A percentile compares a stretch with the other conserved stretches of the same genome.
These are phyloP conservation scores for Drosophila picticornis DNA, from an alignment of 2,888 invertebrate species.

Conservation along the genomic window DNA sequence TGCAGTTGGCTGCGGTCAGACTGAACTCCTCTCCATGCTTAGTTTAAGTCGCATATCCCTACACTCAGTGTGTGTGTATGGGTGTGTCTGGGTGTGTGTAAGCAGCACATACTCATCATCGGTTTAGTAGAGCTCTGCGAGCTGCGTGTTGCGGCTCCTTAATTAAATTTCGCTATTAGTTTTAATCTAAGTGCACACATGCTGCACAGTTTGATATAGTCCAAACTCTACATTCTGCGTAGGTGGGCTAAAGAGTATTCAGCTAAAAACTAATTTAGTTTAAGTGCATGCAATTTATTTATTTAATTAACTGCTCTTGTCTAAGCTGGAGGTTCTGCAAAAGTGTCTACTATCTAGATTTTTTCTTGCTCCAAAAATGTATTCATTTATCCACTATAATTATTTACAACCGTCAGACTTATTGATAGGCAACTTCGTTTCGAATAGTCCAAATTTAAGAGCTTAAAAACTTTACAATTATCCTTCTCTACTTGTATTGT, in stretches of 20 bases:
- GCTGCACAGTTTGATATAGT: slow-evolving; percentile 16
- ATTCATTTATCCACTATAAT: background rate
- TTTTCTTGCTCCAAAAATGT: background rate
- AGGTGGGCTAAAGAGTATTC: background rate
- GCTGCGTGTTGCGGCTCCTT: slow-evolving; percentile 54
- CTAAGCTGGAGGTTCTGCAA: background rate
- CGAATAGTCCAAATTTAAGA: background rate
- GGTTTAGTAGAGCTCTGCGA: slow-evolving; percentile 34
- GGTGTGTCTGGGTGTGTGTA: slow-evolving; percentile 6
- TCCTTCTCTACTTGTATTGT: background rate
- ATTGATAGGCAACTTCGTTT: background rate
- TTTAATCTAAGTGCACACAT: slow-evolving; percentile 59
- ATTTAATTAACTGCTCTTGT: background rate
- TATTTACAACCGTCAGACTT: background rate
- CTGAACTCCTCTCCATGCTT: slow-evolving; percentile 21
- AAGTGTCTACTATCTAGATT: background rate
- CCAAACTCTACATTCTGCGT: too few species aligned
- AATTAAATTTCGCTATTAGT: slow-evolving; percentile 75
- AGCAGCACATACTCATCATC: slow-evolving; percentile 49
- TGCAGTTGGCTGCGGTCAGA: slow-evolving; percentile 72
- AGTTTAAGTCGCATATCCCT: slow-evolving; percentile 24
- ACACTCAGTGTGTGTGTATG: background rate
- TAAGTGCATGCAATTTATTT: slow-evolving; percentile 1
- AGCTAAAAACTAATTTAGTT: slow-evolving; percentile 3
- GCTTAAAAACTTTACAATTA: background rate